phyloP scores from a whole-genome alignment of 2,797 vertebrate genomes.

The Erithacus rubecula region DNA sequence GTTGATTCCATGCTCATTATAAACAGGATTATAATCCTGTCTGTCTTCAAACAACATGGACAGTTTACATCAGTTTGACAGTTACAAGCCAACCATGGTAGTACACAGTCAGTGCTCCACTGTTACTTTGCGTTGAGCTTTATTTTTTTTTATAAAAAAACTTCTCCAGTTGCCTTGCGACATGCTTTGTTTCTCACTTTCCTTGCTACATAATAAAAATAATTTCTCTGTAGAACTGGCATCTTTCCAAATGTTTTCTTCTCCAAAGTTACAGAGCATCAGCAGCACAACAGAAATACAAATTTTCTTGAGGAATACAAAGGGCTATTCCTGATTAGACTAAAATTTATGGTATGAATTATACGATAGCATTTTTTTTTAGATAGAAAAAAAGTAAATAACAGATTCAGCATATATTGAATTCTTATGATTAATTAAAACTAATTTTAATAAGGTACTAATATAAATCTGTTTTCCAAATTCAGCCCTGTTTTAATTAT shows the following conservation, averaged over 20 bases:
- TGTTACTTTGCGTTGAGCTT: not conserved
- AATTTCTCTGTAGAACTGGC: not conserved
- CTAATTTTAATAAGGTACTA: not conserved
- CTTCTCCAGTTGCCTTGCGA: not conserved
- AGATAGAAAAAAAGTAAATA: not conserved
- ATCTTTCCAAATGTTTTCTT: not conserved
- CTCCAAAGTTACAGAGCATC: not conserved
- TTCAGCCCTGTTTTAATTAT: not conserved
- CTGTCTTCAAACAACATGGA: not conserved
- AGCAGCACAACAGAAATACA: not conserved
- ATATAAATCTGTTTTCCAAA: constrained; percentile 22
- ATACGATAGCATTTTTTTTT: not conserved
- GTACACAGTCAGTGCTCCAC: not conserved
- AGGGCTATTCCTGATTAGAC: not conserved
- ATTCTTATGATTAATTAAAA: not conserved
- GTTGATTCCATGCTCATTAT: not conserved
- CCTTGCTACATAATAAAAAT: not conserved
- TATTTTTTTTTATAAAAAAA: not conserved
- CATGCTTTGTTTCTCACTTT: not conserved
- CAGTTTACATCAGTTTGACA: not conserved
- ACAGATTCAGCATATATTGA: not conserved
- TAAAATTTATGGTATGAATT: not conserved
- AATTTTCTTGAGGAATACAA: not conserved
- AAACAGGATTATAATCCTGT: not conserved
- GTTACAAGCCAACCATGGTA: not conserved